These are phyloP conservation scores for Rhincodon typus DNA, from an alignment of 2,797 vertebrate genomes.

Conservation along the genomic window DNA sequence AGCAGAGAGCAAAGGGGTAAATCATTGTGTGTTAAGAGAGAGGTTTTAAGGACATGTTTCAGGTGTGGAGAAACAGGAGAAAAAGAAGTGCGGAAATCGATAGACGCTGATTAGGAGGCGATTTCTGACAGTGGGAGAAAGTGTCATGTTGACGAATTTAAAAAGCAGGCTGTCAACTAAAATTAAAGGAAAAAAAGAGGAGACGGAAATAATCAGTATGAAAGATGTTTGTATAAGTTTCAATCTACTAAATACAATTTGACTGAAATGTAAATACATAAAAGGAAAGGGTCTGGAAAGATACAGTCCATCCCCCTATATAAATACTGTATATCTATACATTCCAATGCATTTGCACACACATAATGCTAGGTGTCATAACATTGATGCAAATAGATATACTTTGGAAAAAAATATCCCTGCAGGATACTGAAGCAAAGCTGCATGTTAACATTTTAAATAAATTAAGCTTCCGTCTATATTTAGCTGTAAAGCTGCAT, in stretches of 20 bases:
- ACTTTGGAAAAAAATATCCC: not conserved
- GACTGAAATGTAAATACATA: not conserved
- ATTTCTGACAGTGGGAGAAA: conserved; percentile 1
- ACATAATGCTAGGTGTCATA: conserved; percentile 7
- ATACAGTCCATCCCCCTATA: not conserved
- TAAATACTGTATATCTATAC: not conserved
- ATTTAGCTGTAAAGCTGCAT: conserved; percentile 30
- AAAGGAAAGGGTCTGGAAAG: not conserved
- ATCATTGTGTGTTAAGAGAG: conserved; percentile 88
- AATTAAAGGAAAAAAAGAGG: not conserved
- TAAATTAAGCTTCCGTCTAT: conserved; percentile 28
- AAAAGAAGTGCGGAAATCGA: conserved; percentile 85
- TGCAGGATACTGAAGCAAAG: conserved; percentile 5
- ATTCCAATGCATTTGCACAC: conserved; percentile 13
- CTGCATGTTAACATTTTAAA: conserved; percentile 28
- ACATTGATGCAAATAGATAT: not conserved
- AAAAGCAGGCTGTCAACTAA: not conserved
- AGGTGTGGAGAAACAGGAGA: conserved; percentile 80
- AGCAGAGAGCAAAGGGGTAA: conserved; percentile 71
- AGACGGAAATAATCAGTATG: not conserved
- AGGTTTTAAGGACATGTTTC: conserved; percentile 67
- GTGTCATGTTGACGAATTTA: not conserved
- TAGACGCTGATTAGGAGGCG: conserved; percentile 69
- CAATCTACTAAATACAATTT: not conserved
- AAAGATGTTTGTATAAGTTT: not conserved